Base-by-base conservation (phyloP, 2,113 vertebrate species). In the Megatriorchis doriae region DNA sequence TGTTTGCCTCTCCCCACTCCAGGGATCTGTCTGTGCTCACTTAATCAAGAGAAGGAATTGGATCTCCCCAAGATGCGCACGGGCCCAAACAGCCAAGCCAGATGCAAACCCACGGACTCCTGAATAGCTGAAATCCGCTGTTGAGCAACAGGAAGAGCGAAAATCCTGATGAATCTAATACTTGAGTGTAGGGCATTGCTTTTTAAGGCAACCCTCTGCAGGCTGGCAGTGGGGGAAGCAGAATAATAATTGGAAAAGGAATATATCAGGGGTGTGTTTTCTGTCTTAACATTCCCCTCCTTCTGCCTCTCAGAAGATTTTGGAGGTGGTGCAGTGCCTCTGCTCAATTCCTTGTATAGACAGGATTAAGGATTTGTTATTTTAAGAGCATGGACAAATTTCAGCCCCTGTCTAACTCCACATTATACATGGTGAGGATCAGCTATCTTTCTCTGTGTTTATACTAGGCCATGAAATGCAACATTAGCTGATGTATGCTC, bases 321-420 rank as follows among this genome's bases (percentile, higher is more conserved):
- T 40, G 73, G 61, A 90, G 66, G n/a, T 73, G 42, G 38, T 66
- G 25, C 56, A 75, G 27, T 74, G 40, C 9, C 36, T 86, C 74
- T 93, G 21, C 59, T 88, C 38, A 18, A 34, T 68, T 83, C 26
- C 78, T 47, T 82, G 55, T 83, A 72, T 11, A 86, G 78, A 59
- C 29, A 58, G 58, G 56, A 36, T 70, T 53, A 90, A 79, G 78
- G 23, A 88, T 88, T 83, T 95, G 55, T 80, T 91, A 80, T 89
- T 95, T 95, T 90, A 94, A 94, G 62, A 95, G n/a, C 15, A 25
- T 38, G 34, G 66, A 66, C 58, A 81, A 62, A 84, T 89, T 91
- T 95, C 81, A 93, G 5, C 27, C 19, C 52, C 50, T 59, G 13
- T 90, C 72, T 89, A 71, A 68, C 38, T 90, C 58, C 32, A 40